Evolutionary conservation across 2,888 invertebrate species (phyloP).

Genomic region (Heteromurus nitidus): DNA sequence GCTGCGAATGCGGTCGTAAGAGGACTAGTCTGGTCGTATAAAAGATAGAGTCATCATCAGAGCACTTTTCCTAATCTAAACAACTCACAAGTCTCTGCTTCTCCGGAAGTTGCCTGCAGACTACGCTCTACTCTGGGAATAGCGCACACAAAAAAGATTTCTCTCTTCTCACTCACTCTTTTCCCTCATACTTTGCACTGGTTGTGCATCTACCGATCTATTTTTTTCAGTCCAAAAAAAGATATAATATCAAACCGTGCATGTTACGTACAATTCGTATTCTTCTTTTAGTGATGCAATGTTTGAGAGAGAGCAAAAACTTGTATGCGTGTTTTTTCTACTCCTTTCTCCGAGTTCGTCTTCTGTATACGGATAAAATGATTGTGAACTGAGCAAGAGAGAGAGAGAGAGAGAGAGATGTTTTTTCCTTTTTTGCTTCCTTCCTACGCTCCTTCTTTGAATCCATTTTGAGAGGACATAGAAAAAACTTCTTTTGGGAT

Average conservation of each 20-base stretch:
- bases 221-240: not conserved
- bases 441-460: slow-evolving; percentile 43
- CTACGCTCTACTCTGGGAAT: slow-evolving; percentile 25
- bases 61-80: slow-evolving; percentile 62
- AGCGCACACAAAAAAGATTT: too few species aligned
- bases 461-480: slow-evolving; percentile 49
- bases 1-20: slow-evolving; percentile 59
- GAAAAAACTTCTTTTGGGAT: slow-evolving; percentile 60
- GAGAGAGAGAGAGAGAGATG: slow-evolving; percentile 8
- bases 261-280: slow-evolving; percentile 8
- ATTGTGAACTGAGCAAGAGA: slow-evolving; percentile 23
- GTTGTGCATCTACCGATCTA: too few species aligned
- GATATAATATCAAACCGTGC: not conserved
- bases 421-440: slow-evolving; percentile 28
- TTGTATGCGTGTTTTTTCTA: slow-evolving; percentile 22
- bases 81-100: slow-evolving; percentile 52
- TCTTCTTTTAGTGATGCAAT: not conserved
- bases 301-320: not conserved
- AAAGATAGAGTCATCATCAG: slow-evolving; percentile 61
- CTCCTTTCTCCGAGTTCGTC: not conserved
- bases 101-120: slow-evolving; percentile 61
- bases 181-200: not conserved
- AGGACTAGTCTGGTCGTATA: slow-evolving; percentile 50
- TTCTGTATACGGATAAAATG: slow-evolving; percentile 45
- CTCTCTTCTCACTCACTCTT: not conserved